Percentiles rank a stretch among this genome's conserved stretches.
These are phyloP conservation scores for Portunus trituberculatus DNA, from an alignment of 1,140 invertebrate genomes.

Conservation along the genomic window DNA sequence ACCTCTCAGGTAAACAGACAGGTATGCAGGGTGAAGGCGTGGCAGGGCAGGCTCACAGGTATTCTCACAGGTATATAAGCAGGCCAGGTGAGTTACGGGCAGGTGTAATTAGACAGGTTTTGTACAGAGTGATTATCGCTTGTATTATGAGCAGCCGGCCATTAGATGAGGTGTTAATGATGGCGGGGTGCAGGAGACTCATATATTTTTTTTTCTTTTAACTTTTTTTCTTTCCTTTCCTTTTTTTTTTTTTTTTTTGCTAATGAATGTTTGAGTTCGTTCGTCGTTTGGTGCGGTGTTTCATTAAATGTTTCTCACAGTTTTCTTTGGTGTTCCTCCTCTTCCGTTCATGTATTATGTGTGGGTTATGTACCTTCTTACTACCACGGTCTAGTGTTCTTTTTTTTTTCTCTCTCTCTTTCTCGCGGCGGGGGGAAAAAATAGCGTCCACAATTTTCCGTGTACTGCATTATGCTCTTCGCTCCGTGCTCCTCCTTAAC, in stretches of 20 bases:
- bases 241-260: not conserved
- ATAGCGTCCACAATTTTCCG: not conserved
- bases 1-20: not conserved
- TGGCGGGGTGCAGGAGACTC: not conserved
- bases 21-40: not conserved
- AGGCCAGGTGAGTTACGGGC: not conserved
- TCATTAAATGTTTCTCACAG: slow-evolving; percentile 17
- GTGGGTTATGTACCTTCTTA: slow-evolving; percentile 13
- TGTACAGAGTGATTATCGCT: not conserved
- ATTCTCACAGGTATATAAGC: not conserved
- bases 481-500: slow-evolving; percentile 11
- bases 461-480: not conserved
- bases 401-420: not conserved
- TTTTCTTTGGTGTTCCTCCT: not conserved
- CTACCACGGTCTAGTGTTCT: not conserved
- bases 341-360: slow-evolving; percentile 3
- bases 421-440: not conserved
- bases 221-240: not conserved
- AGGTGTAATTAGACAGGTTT: slow-evolving; percentile 11
- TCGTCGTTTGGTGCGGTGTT: not conserved
- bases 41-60: not conserved
- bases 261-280: not conserved
- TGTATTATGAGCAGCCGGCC: not conserved
- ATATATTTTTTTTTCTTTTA: not conserved
- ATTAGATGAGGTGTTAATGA: not conserved